Percentiles rank a stretch among this genome's conserved stretches.
Evolutionary conservation across 2,113 vertebrate species (phyloP).

Genomic region (Ifrita kowaldi): DNA sequence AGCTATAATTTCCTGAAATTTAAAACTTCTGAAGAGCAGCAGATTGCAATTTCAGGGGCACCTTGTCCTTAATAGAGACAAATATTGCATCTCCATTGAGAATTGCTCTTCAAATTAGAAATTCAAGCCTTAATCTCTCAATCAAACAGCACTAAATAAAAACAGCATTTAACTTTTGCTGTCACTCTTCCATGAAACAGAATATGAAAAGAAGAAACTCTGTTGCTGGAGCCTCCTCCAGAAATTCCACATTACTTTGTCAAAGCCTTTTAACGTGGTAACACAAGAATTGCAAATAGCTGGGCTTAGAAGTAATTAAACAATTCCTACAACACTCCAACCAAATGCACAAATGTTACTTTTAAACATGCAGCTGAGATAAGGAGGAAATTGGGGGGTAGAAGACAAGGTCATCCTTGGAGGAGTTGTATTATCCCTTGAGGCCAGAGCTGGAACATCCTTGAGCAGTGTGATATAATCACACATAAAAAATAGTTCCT

Average conservation of each 20-base stretch:
- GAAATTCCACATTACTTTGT: neutral
- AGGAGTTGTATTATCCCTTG: neutral
- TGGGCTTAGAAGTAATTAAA: neutral
- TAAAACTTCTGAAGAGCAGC: slow-evolving; percentile 6
- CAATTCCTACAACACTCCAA: neutral
- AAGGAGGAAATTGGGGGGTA: neutral
- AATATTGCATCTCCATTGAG: slow-evolving; percentile 19
- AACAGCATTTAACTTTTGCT: neutral
- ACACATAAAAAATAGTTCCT: neutral
- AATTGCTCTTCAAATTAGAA: slow-evolving; percentile 45
- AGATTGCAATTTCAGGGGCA: slow-evolving; percentile 53
- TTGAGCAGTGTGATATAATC: neutral
- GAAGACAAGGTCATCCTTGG: neutral
- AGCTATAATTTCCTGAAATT: slow-evolving; percentile 2
- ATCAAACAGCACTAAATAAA: slow-evolving; percentile 31
- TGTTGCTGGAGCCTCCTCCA: neutral
- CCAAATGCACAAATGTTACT: neutral
- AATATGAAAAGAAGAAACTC: neutral
- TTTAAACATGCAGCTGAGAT: neutral
- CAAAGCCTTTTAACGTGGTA: neutral
- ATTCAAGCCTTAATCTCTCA: slow-evolving; percentile 44
- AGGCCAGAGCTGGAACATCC: neutral
- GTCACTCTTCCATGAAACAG: neutral
- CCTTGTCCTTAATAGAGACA: slow-evolving; percentile 49
- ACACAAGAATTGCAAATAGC: neutral